Evolutionary conservation across 2,113 vertebrate genomes (phyloP), one percentile per base, ranked within the genome.

Genomic region (Sinosuthora webbiana): DNA sequence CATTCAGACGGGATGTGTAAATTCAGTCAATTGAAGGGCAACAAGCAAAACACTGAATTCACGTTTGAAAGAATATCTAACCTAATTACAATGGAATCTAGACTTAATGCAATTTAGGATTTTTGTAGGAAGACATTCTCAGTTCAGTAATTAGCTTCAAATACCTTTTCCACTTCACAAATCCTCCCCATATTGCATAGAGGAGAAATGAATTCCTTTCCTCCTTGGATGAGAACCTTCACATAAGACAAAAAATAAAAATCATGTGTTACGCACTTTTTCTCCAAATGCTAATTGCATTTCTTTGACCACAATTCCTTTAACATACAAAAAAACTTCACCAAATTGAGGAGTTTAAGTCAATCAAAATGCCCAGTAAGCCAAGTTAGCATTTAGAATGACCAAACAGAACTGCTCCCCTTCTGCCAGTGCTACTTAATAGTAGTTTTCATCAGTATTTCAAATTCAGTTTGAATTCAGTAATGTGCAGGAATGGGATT

Each of bases 1-100:
- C 90, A 39, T 80, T 93, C 70, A 65, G 69, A 79, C 15, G 73
- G 81, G 52, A 69, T 63, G 68, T 77, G 68, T 74, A 79, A 85
- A 93, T 95, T 75, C 85, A 96, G 78, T 35, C 85, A 93, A 70
- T 9, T 78, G 71, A 79, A 80, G 53, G 83, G 65, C 76, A 78
- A 81, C 47, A 76, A 11, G 70, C 53, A 93, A 87, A 91, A 89
- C 83, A 68, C 3, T 80, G 91, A 90, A 62, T 84, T 80, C 60
- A 37, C 59, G 71, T 92, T 85, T 88, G 91, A 83, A 89, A 93
- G 69, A 81, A 67, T 24, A 83, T 69, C 86, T 74, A 90, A 96
- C 80, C 63, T 92, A 87, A 96, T 95, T 89, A 80, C 92, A 94
- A 5, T 20, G 80, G 70, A 85, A 35, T 77, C 57, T 9, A 76